phyloP scores from a whole-genome alignment of 2,113 vertebrate genomes.

The Coregonus clupeaformis region DNA sequence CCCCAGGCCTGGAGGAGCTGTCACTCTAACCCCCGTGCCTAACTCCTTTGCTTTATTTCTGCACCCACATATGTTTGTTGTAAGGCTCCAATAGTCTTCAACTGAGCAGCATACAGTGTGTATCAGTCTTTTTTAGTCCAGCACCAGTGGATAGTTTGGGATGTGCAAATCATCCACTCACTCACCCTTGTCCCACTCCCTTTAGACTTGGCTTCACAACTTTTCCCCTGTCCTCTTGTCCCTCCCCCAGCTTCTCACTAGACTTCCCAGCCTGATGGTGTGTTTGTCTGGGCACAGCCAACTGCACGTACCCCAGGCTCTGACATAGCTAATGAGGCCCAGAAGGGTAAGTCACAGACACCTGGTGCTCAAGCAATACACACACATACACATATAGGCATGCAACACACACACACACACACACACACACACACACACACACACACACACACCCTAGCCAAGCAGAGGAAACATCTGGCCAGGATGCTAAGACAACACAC shows the following conservation, averaged over 20 bases:
- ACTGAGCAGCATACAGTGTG: too few relatives aligned
- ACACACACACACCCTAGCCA: background rate
- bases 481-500: slow-evolving; percentile 15
- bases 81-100: too few relatives aligned
- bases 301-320: background rate
- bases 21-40: background rate
- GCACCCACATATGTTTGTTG: too few relatives aligned
- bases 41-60: too few relatives aligned
- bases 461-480: slow-evolving; percentile 64
- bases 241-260: background rate
- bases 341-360: background rate
- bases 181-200: too few relatives aligned
- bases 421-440: too few relatives aligned
- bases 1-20: too few relatives aligned
- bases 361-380: background rate
- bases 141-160: too few relatives aligned
- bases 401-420: background rate
- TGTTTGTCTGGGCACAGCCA: background rate
- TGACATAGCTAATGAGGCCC: background rate
- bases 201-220: background rate
- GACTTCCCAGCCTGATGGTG: background rate
- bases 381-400: background rate
- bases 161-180: too few relatives aligned
- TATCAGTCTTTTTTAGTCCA: too few relatives aligned
- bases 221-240: background rate